phyloP scores from a whole-genome alignment of 2,113 vertebrate genomes.

The Calyptomena viridis region DNA sequence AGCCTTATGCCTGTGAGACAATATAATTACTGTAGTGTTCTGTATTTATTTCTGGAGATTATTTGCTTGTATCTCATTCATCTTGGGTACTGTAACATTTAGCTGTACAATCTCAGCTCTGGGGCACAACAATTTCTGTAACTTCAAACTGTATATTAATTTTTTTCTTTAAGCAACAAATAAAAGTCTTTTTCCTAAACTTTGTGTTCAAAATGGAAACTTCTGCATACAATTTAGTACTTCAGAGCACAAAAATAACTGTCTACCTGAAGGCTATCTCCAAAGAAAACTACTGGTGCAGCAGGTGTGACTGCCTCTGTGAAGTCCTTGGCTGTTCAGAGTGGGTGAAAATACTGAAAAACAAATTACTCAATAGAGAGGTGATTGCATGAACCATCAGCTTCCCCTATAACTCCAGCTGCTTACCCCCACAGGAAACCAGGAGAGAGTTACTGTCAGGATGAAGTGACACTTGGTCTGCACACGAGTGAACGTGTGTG shows the following conservation, averaged over 20 bases:
- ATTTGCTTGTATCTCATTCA: not conserved
- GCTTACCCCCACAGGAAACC: not conserved
- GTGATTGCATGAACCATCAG: not conserved
- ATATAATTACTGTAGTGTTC: not conserved
- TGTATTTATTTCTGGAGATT: not conserved
- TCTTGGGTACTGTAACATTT: not conserved
- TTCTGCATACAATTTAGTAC: not conserved
- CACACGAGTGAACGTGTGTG: not conserved
- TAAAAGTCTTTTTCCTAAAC: not conserved
- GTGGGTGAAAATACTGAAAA: not conserved
- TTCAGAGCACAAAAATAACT: not conserved
- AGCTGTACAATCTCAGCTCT: not conserved
- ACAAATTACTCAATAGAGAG: not conserved
- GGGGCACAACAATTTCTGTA: not conserved
- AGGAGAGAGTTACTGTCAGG: accelerated
- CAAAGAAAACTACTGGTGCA: not conserved
- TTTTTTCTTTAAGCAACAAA: not conserved
- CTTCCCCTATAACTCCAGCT: not conserved
- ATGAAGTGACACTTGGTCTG: not conserved
- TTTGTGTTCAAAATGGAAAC: not conserved
- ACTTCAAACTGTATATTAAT: not conserved
- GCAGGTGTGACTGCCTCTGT: not conserved
- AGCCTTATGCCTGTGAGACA: not conserved
- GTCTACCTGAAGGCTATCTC: not conserved
- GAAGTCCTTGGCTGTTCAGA: not conserved